phyloP scores from a whole-genome alignment of 2,797 vertebrate species.

The Echeneis naucrates region DNA sequence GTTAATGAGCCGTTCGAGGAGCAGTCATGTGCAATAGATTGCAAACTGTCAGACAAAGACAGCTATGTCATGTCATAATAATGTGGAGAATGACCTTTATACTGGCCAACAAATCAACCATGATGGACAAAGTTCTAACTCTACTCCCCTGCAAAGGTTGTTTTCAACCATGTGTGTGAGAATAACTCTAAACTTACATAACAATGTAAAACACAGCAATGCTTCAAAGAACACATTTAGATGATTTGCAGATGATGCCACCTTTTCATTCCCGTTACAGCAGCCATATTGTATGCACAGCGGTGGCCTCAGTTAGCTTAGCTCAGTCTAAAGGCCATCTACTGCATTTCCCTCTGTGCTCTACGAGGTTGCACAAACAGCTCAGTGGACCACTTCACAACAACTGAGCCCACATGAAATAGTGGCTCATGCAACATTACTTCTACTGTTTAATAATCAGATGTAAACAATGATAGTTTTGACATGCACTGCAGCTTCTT shows the following conservation, averaged over 20 bases:
- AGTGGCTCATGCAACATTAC: no score
- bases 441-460: no score
- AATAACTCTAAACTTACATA: no score
- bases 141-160: not conserved
- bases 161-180: no score
- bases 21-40: slow-evolving; percentile 39
- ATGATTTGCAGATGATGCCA: slow-evolving; percentile 28
- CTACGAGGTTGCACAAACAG: no score
- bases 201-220: not conserved
- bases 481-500: no score
- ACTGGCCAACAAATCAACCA: slow-evolving; percentile 20
- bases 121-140: slow-evolving; percentile 17
- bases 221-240: not conserved
- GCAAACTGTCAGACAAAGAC: slow-evolving; percentile 29
- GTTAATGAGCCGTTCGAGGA: slow-evolving; percentile 49
- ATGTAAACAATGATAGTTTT: no score
- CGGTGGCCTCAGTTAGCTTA: not conserved
- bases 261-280: not conserved
- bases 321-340: no score
- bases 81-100: slow-evolving; percentile 37
- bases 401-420: no score
- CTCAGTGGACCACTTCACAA: no score
- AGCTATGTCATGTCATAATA: slow-evolving; percentile 25
- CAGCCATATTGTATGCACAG: not conserved
- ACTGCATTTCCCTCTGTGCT: no score